Evolutionary conservation across 2,113 vertebrate genomes (phyloP).

Genomic region (Uria lomvia): DNA sequence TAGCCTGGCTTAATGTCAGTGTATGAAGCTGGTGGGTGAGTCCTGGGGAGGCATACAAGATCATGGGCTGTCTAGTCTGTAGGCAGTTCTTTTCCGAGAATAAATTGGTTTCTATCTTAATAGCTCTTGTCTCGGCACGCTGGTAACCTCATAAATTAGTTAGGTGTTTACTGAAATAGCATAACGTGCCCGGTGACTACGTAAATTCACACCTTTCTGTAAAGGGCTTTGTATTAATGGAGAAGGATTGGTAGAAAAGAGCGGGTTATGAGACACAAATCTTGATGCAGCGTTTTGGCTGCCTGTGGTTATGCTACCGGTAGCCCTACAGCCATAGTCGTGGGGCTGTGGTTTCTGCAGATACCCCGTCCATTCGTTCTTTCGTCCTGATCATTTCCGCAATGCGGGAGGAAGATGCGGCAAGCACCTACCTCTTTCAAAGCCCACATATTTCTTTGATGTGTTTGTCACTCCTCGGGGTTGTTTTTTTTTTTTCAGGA

Average conservation of each 20-base stretch:
- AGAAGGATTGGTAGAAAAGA: background rate
- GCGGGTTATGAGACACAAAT: background rate
- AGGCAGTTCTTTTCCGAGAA: background rate
- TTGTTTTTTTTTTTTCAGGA: background rate
- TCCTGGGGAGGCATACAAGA: background rate
- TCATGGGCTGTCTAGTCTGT: background rate
- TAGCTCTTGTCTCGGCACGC: background rate
- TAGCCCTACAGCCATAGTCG: rapidly evolving
- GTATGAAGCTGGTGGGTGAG: background rate
- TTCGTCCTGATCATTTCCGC: background rate
- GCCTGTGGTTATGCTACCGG: background rate
- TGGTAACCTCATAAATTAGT: background rate
- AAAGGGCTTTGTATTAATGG: background rate
- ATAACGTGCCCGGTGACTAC: background rate
- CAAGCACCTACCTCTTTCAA: conserved; percentile 24
- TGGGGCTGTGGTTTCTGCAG: background rate
- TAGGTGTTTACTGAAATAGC: background rate
- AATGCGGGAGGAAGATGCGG: conserved; percentile 46
- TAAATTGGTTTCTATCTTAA: background rate
- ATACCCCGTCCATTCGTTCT: background rate
- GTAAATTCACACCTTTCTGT: background rate
- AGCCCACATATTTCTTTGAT: conserved; percentile 11
- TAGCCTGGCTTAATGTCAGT: background rate
- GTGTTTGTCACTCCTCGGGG: conserved; percentile 12
- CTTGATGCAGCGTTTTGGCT: background rate